phyloP scores from a whole-genome alignment of 1,140 invertebrate genomes.

The Pseudobourletiella spinata region DNA sequence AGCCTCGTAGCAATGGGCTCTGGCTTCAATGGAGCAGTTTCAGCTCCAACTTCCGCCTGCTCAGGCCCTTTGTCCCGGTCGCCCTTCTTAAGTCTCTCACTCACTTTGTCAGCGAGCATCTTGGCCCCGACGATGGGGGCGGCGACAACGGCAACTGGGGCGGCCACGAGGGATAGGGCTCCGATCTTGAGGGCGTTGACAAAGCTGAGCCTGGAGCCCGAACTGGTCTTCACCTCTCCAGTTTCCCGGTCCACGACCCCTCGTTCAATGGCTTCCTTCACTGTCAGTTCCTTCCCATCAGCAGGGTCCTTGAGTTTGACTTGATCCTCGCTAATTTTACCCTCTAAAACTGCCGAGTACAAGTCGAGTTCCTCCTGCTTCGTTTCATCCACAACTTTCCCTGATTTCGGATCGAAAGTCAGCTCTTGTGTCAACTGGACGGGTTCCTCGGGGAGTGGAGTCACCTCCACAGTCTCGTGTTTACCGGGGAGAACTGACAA shows the following conservation, averaged over 20 bases:
- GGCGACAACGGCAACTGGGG: conserved; percentile 41
- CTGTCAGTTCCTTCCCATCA: conserved; percentile 51
- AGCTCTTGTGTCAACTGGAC: no score
- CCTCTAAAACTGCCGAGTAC: neutral
- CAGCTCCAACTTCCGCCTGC: no score
- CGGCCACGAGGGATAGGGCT: conserved; percentile 60
- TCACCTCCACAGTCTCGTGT: no score
- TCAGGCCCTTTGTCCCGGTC: no score
- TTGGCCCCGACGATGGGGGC: conserved; percentile 49
- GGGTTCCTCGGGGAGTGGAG: no score
- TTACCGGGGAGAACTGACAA: neutral
- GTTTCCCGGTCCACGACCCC: conserved; percentile 48
- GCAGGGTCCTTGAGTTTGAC: conserved; percentile 54
- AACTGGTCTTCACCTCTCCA: neutral
- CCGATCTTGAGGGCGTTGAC: conserved; percentile 70
- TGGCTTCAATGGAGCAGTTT: no score
- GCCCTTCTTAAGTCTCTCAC: neutral
- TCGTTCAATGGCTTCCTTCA: conserved; percentile 68
- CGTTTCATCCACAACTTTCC: conserved; percentile 2
- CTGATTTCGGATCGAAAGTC: conserved; percentile 17
- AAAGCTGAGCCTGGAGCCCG: conserved; percentile 39
- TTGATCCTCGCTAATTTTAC: neutral
- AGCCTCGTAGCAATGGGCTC: no score
- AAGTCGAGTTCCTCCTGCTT: neutral
- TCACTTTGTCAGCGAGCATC: conserved; percentile 12